These are phyloP conservation scores for Crotalus viridis DNA, from an alignment of 2,113 vertebrate genomes.

Conservation along the genomic window DNA sequence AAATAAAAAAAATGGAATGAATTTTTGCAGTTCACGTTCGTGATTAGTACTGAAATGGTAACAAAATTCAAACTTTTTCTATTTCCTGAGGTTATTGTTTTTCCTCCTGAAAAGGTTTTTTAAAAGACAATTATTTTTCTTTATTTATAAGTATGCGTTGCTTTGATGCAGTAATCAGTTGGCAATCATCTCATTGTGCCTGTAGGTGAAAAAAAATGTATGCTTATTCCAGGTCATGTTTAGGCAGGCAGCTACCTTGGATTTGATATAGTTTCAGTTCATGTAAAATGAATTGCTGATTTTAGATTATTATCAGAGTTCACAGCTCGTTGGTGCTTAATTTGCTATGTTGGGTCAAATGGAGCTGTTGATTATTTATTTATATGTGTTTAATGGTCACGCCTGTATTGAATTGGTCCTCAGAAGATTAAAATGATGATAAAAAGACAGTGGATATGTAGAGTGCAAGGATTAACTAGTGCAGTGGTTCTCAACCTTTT, in stretches of 20 bases:
- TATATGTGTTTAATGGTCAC: background rate
- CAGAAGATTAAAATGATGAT: background rate
- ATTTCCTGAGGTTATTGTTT: background rate
- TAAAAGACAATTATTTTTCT: background rate
- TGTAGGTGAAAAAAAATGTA: background rate
- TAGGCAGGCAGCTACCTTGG: background rate
- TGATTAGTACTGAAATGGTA: background rate
- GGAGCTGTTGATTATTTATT: background rate
- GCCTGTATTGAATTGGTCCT: background rate
- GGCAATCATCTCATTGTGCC: background rate
- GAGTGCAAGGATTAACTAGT: background rate
- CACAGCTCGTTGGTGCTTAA: background rate
- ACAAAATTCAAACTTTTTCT: background rate
- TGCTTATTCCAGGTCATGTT: background rate
- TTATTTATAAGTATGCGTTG: background rate
- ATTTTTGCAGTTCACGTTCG: background rate
- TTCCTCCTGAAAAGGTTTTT: background rate
- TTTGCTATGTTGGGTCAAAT: background rate
- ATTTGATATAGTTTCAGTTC: background rate
- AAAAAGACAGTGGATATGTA: background rate
- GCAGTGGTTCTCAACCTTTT: no score
- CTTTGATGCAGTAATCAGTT: background rate
- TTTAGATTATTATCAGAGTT: background rate
- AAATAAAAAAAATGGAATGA: background rate
- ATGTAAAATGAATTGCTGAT: background rate